phyloP scores from a whole-genome alignment of 92 coral and sea anemone species.

The Epizoanthus ramosus region DNA sequence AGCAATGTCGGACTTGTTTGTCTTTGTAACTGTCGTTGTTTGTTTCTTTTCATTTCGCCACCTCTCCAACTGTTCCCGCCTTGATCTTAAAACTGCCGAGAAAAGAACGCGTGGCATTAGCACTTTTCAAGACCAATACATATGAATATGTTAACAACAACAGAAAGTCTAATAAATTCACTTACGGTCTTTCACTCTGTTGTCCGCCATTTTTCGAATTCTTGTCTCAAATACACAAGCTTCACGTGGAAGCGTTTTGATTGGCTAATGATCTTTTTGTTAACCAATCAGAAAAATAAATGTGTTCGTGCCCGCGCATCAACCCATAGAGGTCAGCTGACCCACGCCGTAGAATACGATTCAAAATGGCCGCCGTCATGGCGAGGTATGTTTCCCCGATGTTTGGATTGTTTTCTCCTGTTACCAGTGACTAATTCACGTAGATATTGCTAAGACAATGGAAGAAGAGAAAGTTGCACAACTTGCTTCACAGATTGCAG shows the following conservation, averaged over 20 bases:
- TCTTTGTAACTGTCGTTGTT: slow-evolving; percentile 2
- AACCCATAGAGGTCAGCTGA: not conserved
- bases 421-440: not conserved
- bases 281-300: not conserved
- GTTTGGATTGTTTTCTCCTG: too few relatives aligned
- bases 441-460: slow-evolving; percentile 20
- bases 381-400: too few relatives aligned
- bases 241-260: not conserved
- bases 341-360: not conserved
- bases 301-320: not conserved
- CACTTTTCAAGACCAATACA: not conserved
- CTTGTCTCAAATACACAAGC: not conserved
- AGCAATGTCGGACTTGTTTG: not conserved
- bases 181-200: not conserved
- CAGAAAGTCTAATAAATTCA: too few relatives aligned
- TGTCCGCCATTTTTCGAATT: slow-evolving; percentile 18
- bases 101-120: not conserved
- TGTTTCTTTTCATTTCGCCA: slow-evolving; percentile 9
- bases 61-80: slow-evolving; percentile 16
- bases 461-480: slow-evolving; percentile 21
- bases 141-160: too few relatives aligned
- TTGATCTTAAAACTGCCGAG: slow-evolving; percentile 3
- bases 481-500: slow-evolving; percentile 32
- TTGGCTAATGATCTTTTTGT: not conserved
- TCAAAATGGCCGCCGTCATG: slow-evolving; percentile 14